A percentile compares a stretch with the other conserved stretches of the same genome.
Evolutionary conservation across 2,888 invertebrate genomes (phyloP).

Genomic region (Ditula angustiorana): DNA sequence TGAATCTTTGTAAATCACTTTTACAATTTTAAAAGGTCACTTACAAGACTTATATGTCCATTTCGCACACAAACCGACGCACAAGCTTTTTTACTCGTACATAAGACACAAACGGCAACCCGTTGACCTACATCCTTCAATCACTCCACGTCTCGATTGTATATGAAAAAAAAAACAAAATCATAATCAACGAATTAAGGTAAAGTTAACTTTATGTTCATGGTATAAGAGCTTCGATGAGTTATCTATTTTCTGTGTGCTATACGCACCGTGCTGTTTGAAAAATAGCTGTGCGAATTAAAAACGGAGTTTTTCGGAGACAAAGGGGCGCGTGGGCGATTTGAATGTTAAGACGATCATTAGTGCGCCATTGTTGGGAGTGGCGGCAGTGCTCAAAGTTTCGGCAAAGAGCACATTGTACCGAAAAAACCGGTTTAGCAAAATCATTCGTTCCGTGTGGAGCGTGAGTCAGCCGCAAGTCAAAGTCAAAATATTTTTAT

Average conservation of each 20-base stretch:
- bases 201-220: background rate
- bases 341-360: conserved; percentile 83
- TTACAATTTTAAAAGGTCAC: background rate
- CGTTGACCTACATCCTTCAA: conserved; percentile 78
- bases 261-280: conserved; percentile 69
- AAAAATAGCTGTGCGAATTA: conserved; percentile 76
- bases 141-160: conserved; percentile 51
- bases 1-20: background rate
- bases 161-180: background rate
- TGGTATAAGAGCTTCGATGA: conserved; percentile 15
- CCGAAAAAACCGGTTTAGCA: background rate
- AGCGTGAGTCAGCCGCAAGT: too few species aligned
- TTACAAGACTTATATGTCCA: background rate
- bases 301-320: conserved; percentile 76
- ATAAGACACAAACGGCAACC: conserved; percentile 61
- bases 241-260: conserved; percentile 57
- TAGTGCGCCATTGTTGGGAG: conserved; percentile 77
- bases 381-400: conserved; percentile 71
- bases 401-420: background rate
- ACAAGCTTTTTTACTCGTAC: conserved; percentile 28
- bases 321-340: conserved; percentile 79
- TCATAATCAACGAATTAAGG: background rate
- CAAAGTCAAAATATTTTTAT: too few species aligned
- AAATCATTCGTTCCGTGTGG: too few species aligned
- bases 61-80: conserved; percentile 19